Evolutionary conservation across 2,797 vertebrate genomes (phyloP).

Genomic region (Argya squamiceps): DNA sequence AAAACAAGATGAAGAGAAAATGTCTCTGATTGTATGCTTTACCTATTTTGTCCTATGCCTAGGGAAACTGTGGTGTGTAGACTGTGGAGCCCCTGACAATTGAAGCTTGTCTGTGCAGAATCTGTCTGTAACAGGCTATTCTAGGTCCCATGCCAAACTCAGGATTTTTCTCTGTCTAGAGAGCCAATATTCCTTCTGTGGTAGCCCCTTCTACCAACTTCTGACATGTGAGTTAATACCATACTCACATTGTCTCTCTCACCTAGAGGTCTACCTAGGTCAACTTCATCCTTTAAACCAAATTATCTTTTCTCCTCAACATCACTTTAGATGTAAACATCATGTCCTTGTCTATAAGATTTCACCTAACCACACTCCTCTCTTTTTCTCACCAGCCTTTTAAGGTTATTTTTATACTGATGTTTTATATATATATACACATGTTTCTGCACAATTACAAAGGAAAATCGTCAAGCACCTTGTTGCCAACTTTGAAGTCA

Average conservation of each 20-base stretch:
- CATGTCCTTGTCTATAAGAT: not conserved
- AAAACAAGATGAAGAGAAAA: not conserved
- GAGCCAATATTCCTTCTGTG: not conserved
- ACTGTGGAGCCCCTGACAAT: not conserved
- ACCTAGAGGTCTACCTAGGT: not conserved
- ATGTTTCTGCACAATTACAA: not conserved
- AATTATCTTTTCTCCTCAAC: not conserved
- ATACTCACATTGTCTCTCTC: not conserved
- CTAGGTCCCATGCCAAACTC: not conserved
- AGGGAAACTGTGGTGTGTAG: not conserved
- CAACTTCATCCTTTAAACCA: not conserved
- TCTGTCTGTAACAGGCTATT: not conserved
- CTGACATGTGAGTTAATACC: not conserved
- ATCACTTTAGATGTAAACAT: not conserved
- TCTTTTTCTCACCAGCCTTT: not conserved
- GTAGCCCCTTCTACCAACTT: not conserved
- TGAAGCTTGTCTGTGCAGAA: not conserved
- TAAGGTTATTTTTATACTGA: not conserved
- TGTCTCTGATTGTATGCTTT: not conserved
- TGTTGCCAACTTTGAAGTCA: not conserved
- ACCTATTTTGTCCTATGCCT: not conserved
- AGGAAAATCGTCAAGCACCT: not conserved
- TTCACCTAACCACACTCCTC: not conserved
- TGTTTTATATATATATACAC: not conserved
- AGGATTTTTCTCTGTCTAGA: not conserved